Evolutionary conservation across 2,113 vertebrate genomes (phyloP).

Genomic region (Odontophorus gujanensis): DNA sequence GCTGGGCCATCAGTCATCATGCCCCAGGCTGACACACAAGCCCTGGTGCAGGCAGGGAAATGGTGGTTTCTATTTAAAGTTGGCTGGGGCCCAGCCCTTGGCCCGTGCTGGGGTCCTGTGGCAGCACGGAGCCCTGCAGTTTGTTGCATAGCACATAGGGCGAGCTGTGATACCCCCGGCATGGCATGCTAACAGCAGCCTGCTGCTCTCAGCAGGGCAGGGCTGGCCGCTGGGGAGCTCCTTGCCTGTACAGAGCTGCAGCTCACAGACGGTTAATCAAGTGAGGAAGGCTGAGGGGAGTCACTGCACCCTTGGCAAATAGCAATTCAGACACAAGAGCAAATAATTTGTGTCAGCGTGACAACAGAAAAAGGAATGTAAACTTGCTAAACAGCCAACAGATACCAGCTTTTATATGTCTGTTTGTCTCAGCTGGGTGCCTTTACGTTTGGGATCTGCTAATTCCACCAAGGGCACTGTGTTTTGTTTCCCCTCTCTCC

Average conservation of each 20-base stretch:
- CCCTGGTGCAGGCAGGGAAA: not conserved
- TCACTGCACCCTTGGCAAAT: constrained; percentile 34
- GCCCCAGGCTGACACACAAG: constrained; percentile 15
- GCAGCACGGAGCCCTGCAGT: not conserved
- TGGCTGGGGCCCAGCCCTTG: not conserved
- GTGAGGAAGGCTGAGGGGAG: not conserved
- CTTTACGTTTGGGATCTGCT: not conserved
- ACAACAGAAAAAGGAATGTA: constrained; percentile 47
- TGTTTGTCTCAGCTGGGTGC: not conserved
- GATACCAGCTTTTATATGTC: not conserved
- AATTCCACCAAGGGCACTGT: not conserved
- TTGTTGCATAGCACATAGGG: not conserved
- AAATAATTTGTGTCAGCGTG: constrained; percentile 47
- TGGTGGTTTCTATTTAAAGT: not conserved
- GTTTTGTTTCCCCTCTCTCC: not conserved
- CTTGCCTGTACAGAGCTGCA: not conserved
- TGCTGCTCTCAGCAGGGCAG: not conserved
- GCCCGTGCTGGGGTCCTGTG: not conserved
- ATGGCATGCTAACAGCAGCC: not conserved
- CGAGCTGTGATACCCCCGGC: not conserved
- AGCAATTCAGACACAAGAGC: constrained; percentile 34
- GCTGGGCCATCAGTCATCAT: constrained; percentile 62
- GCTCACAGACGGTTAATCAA: constrained; percentile 37
- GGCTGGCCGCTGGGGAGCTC: not conserved
- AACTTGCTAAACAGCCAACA: constrained; percentile 34